A percentile compares a stretch with the other conserved stretches of the same genome.
These are phyloP conservation scores for Gavia stellata DNA, from an alignment of 2,113 vertebrate genomes.

Conservation along the genomic window DNA sequence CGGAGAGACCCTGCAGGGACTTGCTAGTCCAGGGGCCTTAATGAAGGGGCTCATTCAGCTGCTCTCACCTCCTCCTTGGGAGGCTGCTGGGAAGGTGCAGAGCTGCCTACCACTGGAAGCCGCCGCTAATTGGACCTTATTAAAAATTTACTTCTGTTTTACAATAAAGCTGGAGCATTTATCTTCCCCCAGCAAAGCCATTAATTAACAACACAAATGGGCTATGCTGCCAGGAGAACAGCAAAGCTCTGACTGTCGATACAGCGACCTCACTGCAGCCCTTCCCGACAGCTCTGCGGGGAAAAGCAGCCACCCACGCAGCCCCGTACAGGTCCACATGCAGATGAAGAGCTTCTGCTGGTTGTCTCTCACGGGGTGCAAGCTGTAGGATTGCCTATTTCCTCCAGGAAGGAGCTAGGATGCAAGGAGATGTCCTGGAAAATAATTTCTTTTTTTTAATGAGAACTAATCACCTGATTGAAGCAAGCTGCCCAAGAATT, in stretches of 20 bases:
- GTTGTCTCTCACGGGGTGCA: neutral
- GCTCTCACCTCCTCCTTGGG: neutral
- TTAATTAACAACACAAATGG: conserved; percentile 27
- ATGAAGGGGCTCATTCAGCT: neutral
- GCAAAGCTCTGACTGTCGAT: neutral
- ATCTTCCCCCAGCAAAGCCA: conserved; percentile 6
- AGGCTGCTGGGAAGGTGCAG: neutral
- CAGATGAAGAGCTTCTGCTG: neutral
- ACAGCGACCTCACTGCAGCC: neutral
- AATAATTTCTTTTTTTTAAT: neutral
- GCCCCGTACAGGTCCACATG: neutral
- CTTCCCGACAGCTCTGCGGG: neutral
- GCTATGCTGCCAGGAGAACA: neutral
- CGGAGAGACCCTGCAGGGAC: neutral
- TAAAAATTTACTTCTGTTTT: conserved; percentile 50
- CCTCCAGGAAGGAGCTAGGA: neutral
- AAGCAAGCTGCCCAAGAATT: neutral
- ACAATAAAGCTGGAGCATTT: conserved; percentile 29
- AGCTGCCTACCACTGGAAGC: neutral
- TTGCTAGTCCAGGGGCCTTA: neutral
- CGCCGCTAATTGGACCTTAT: conserved; percentile 35
- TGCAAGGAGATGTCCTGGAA: neutral
- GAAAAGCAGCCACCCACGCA: neutral
- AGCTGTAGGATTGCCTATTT: neutral
- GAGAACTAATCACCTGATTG: neutral